A percentile compares a stretch with the other conserved stretches of the same genome.
These are phyloP conservation scores for Hybognathus amarus DNA, from an alignment of 2,797 vertebrate species.

Conservation along the genomic window DNA sequence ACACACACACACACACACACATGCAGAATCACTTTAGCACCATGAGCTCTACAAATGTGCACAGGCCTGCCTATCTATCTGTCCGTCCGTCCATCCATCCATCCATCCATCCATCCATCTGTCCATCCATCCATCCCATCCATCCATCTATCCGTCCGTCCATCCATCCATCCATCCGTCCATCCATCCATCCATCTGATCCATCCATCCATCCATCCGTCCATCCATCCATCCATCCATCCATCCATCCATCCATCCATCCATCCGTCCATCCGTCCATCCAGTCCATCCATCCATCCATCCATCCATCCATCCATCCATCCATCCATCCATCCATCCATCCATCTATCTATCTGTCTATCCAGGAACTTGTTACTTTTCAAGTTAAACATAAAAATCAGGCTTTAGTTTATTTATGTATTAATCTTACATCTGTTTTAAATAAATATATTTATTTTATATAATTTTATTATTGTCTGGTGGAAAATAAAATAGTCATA, in stretches of 20 bases:
- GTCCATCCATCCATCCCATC: not conserved
- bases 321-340: too few relatives aligned
- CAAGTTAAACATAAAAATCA: not conserved
- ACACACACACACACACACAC: not conserved
- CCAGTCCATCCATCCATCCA: too few relatives aligned
- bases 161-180: not conserved
- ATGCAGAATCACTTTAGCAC: constrained; percentile 9
- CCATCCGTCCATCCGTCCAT: too few relatives aligned
- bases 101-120: not conserved
- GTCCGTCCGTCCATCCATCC: not conserved
- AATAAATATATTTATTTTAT: not conserved
- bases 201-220: too few relatives aligned
- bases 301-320: fast-evolving
- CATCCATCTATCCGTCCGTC: not conserved
- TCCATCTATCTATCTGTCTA: not conserved
- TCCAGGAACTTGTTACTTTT: too few relatives aligned
- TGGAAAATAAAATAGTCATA: not conserved
- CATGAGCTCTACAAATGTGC: constrained; percentile 24
- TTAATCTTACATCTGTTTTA: too few relatives aligned
- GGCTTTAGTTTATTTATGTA: not conserved
- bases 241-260: too few relatives aligned
- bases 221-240: not conserved
- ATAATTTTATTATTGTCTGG: not conserved
- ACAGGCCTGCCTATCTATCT: constrained; percentile 63
- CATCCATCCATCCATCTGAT: not conserved